Evolutionary conservation across 2,888 invertebrate genomes (phyloP).

Genomic region (Drosophila paracracens): DNA sequence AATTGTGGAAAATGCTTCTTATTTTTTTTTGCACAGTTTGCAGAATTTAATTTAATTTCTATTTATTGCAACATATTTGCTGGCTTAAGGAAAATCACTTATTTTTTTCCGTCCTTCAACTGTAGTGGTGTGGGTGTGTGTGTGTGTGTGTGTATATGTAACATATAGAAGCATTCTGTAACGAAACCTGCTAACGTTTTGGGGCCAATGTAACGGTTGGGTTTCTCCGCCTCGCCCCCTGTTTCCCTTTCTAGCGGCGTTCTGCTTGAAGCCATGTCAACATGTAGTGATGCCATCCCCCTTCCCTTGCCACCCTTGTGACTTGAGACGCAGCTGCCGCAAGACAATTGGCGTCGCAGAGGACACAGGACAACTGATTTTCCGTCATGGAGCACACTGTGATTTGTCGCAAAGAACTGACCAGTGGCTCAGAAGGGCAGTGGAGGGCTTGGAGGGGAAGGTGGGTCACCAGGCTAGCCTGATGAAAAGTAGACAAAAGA

Average conservation of each 20-base stretch:
- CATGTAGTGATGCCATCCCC: conserved; percentile 24
- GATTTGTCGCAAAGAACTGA: conserved; percentile 64
- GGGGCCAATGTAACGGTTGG: conserved; percentile 55
- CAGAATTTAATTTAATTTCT: not conserved
- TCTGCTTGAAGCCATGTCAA: conserved; percentile 24
- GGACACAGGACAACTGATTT: conserved; percentile 64
- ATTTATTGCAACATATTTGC: conserved; percentile 1
- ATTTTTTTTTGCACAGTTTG: not conserved
- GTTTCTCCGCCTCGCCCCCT: not conserved
- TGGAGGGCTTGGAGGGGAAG: conserved; percentile 4
- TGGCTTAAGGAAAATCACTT: not conserved
- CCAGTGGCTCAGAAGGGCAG: conserved; percentile 5
- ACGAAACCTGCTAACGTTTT: conserved; percentile 16
- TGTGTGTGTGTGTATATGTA: conserved; percentile 16
- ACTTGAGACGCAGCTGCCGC: conserved; percentile 60
- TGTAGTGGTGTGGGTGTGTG: conserved; percentile 4
- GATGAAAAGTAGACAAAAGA: conserved; percentile 70
- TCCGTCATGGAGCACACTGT: conserved; percentile 67
- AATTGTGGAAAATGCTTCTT: not conserved
- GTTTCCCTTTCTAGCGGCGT: not conserved
- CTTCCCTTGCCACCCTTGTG: conserved; percentile 1
- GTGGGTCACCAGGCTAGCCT: conserved; percentile 27
- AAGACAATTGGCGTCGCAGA: conserved; percentile 39
- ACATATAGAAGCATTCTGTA: conserved; percentile 9
- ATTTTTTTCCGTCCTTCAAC: not conserved